Conservation (phyloP, 2,888 invertebrate species). For the Sphecodes monilicornis region DNA sequence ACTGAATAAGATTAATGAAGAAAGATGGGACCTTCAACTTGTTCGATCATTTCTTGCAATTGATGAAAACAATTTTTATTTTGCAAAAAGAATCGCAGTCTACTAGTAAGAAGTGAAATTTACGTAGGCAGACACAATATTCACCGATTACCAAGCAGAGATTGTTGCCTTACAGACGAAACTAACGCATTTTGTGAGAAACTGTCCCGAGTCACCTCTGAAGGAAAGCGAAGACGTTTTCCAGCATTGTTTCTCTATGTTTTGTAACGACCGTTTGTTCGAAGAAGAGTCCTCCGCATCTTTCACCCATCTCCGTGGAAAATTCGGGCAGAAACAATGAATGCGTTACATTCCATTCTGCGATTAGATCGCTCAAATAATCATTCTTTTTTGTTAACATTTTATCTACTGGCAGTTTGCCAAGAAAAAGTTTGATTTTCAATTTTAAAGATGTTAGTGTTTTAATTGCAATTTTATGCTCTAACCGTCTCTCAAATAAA, state of each 20-base stretch:
- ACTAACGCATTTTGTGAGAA: constrained; percentile 47
- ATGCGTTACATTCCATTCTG: not conserved
- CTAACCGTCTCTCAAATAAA: no score
- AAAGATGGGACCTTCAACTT: no score
- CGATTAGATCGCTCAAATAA: constrained; percentile 11
- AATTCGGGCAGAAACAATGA: constrained; percentile 14
- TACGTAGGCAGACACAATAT: no score
- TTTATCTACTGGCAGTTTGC: no score
- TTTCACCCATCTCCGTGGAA: constrained; percentile 29
- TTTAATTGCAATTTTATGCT: no score
- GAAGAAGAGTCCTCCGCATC: constrained; percentile 7
- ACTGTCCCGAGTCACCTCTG: constrained; percentile 40
- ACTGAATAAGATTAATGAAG: no score
- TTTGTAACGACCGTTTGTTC: constrained; percentile 38
- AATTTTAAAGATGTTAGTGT: no score
- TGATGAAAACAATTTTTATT: no score
- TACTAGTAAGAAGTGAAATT: not conserved
- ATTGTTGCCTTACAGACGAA: not conserved
- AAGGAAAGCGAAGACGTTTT: constrained; percentile 59
- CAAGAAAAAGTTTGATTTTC: no score
- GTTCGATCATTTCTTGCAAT: no score
- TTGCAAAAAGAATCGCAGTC: no score
- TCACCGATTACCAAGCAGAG: not conserved
- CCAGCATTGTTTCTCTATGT: constrained; percentile 53
- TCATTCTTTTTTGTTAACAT: not conserved